Conservation (phyloP, 2,113 vertebrate genomes). For the Raphicerus campestris region DNA sequence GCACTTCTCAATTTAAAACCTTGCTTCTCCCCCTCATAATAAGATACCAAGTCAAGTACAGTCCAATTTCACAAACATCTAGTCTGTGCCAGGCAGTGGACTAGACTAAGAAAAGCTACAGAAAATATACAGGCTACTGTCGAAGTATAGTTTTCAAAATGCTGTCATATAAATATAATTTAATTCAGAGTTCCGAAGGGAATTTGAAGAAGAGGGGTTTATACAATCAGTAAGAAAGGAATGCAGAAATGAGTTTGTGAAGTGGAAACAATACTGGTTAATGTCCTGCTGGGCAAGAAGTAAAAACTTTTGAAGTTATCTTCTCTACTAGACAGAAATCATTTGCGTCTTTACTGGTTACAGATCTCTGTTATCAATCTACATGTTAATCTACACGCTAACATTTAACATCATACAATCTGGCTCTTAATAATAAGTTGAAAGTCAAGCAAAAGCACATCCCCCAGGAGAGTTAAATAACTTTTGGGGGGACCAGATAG, state of each 20-base stretch:
- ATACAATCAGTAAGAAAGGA: neutral
- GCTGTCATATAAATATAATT: neutral
- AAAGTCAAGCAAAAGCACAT: neutral
- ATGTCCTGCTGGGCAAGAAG: neutral
- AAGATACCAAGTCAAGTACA: neutral
- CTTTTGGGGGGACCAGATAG: neutral
- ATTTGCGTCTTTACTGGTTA: neutral
- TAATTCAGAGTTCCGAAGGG: neutral
- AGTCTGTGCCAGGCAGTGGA: neutral
- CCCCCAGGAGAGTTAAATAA: neutral
- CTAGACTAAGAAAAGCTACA: neutral
- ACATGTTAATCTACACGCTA: neutral
- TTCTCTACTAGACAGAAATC: neutral
- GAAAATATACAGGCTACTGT: neutral
- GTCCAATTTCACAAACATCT: neutral
- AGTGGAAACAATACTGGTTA: neutral
- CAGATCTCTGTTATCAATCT: neutral
- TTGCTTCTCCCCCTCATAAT: neutral
- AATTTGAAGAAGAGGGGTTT: neutral
- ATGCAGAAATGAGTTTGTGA: neutral
- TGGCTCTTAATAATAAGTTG: neutral
- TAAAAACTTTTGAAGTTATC: neutral
- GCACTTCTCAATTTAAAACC: neutral
- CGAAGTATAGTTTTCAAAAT: neutral
- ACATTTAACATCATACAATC: slow-evolving; percentile 16